Evolutionary conservation across 2,888 invertebrate genomes (phyloP).

Genomic region (Tillus elongatus): DNA sequence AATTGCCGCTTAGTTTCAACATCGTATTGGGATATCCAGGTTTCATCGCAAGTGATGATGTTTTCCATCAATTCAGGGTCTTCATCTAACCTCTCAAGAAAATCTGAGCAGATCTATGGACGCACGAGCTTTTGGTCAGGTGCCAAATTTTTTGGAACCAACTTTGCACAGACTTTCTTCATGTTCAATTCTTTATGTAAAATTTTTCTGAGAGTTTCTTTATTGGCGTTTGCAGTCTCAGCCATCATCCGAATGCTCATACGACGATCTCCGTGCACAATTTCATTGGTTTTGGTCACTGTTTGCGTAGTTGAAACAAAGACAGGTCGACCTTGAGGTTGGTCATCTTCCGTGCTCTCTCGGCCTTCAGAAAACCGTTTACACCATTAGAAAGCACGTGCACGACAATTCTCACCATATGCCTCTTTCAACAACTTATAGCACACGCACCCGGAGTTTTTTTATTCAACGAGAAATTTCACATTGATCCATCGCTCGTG

Average conservation of each 20-base stretch:
- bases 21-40: conserved; percentile 5
- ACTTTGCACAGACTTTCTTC: conserved; percentile 8
- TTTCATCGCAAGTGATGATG: conserved; percentile 11
- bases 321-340: background rate
- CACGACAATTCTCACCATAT: conserved; percentile 8
- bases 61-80: conserved; percentile 9
- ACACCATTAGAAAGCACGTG: background rate
- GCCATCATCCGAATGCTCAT: conserved; percentile 7
- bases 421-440: conserved; percentile 10
- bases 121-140: conserved; percentile 12
- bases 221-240: conserved; percentile 10
- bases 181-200: conserved; percentile 9
- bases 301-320: conserved; percentile 2
- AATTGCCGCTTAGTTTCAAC: conserved; percentile 3
- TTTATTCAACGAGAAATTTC: conserved; percentile 3
- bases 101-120: conserved; percentile 12
- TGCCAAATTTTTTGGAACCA: conserved; percentile 11
- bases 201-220: conserved; percentile 10
- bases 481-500: conserved; percentile 4
- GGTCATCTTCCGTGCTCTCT: background rate
- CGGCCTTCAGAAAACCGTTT: conserved; percentile 1
- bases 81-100: no score
- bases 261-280: conserved; percentile 1
- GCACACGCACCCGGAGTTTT: background rate
- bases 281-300: conserved; percentile 3